A percentile compares a stretch with the other conserved stretches of the same genome.
Conservation (phyloP, 37 sponge, comb jelly and placozoan species). For the Geodia barretti region DNA sequence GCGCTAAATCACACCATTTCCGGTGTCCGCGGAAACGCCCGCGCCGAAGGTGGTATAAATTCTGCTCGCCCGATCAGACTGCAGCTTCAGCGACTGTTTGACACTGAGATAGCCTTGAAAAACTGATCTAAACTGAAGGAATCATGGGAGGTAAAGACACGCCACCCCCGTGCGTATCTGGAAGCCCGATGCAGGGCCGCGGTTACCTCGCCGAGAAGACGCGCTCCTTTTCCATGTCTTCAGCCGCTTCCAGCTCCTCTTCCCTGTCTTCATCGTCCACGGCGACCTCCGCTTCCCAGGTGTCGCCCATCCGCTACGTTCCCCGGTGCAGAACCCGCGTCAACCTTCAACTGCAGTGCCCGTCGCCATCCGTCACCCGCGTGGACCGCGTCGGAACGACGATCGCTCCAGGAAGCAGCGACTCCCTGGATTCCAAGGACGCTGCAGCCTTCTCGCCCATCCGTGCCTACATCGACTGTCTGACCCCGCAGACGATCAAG, state of each 20-base stretch:
- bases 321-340: constrained; percentile 36
- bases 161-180: constrained; percentile 38
- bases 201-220: constrained; percentile 1
- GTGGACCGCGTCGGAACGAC: not conserved
- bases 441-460: constrained; percentile 36
- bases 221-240: not conserved
- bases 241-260: constrained; percentile 9
- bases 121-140: no score
- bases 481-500: constrained; percentile 49
- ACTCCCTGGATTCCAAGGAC: not conserved
- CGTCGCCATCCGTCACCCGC: not conserved
- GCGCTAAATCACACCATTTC: no score
- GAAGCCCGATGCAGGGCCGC: constrained; percentile 17
- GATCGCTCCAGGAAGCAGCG: not conserved
- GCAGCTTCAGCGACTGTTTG: no score
- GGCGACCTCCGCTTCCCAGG: not conserved
- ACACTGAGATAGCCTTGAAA: no score
- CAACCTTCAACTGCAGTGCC: constrained; percentile 12
- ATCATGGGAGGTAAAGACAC: constrained; percentile 71
- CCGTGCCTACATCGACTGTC: constrained; percentile 58
- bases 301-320: constrained; percentile 23
- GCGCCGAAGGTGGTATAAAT: no score
- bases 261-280: not conserved
- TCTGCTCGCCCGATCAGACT: no score
- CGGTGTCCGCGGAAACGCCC: no score